Evolutionary conservation across 2,113 vertebrate species (phyloP), one percentile per base, ranked within the genome.

Genomic region (Ophiodon elongatus): DNA sequence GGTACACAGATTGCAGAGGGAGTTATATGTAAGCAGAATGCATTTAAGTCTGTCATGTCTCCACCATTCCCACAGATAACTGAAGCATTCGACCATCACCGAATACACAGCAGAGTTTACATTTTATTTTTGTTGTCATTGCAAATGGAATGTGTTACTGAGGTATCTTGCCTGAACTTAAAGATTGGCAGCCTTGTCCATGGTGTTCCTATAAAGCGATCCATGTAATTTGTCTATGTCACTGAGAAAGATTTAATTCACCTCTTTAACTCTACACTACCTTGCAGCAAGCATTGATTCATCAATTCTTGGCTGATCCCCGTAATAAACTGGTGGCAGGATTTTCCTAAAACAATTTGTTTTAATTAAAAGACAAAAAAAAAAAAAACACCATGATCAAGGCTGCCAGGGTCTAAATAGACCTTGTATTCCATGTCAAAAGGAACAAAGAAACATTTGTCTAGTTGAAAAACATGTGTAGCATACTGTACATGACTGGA

Each of bases 151-250:
- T 92, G 87, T 91, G 76, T 88, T 79, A 35, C 45, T 76, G 76
- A 88, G 80, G 75, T 79, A 43, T 83, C 54, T 79, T 79, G 70
- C 89, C 66, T 91, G 85, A 87, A 88, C 74, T 83, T 76, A 80
- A 89, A 88, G 89, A 93, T 84, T 93, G 91, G 85, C 91, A 94
- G 92, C 92, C 91, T 93, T 93, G 89, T 65, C 74, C 76, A 72
- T 6, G 83, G 85, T 79, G 83, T 82, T 75, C 39, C 73, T 33
- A 67, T 37, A 72, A 84, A 86, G 41, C 52, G 14, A 68, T 59
- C 57, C n/a, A 62, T 41, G 50, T 78, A 54, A 45, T 83, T 43
- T 56, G 74, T 63, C 60, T 73, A 59, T 65, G 57, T 84, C 75
- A 67, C 25, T 15, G 77, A 62, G 69, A 76, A 62, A 70, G 41